Evolutionary conservation across 2,888 invertebrate genomes (phyloP), one percentile per base, ranked within the genome.

Genomic region (Diarsia mendica): DNA sequence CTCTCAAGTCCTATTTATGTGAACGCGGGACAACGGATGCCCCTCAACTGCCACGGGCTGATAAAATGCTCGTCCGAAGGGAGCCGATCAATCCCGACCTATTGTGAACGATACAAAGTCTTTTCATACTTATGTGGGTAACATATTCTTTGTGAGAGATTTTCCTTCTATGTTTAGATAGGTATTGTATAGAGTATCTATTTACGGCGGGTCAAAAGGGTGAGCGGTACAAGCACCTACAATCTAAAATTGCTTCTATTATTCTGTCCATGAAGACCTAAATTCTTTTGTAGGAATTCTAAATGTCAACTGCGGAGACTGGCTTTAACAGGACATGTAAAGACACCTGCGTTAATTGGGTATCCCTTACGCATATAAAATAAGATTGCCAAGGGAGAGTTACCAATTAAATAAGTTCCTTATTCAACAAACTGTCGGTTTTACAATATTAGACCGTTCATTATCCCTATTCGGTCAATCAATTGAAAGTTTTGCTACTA

Each of bases 61-160:
- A 92, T 92, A 92, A 91, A 91, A 90, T 89, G 89, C 88, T 88
- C 89, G 88, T 89, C 89, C 88, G 72, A 89, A 90, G 87, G 89
- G 89, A 89, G 88, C 83, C 90, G 89, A 91, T 91, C 91, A 90
- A 90, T 90, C 90, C 90, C 87, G 77, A 85, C 86, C 90, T 87
- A 92, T 92, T 92, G 92, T 92, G 88, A 84, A 75, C 87, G 89
- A 89, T 88, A 89, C 87, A 87, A 89, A 88, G 87, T 89, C 89
- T 89, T 89, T 90, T 88, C 80, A 89, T 86, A 82, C 82, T 80
- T 83, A 83, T 82, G 84, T 86, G 80, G 85, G 83, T 79, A 80
- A 83, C 83, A 86, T 83, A 85, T 89, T 87, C 89, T 87, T 89
- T 89, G 87, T 86, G 79, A 73, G 58, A 77, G 82, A 79, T 84